A percentile compares a stretch with the other conserved stretches of the same genome.
These are phyloP conservation scores for Aptenodytes patagonicus DNA, from an alignment of 2,113 vertebrate species.

Conservation along the genomic window DNA sequence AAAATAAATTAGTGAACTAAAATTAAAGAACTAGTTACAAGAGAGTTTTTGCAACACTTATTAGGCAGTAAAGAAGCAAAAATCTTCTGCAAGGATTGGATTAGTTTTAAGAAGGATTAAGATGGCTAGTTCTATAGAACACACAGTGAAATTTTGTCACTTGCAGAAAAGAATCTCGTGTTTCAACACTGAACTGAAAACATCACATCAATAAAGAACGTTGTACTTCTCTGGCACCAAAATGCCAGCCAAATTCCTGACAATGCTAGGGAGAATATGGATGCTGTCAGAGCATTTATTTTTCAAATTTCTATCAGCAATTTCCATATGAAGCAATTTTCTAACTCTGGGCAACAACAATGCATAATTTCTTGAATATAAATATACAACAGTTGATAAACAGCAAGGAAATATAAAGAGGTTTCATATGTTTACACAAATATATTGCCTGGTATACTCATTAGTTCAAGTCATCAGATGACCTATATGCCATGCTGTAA, in stretches of 20 bases:
- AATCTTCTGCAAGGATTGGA: not conserved
- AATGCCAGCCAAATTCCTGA: not conserved
- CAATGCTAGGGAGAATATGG: not conserved
- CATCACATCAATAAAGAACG: not conserved
- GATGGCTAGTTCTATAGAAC: not conserved
- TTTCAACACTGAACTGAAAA: not conserved
- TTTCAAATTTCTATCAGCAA: not conserved
- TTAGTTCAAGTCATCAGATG: not conserved
- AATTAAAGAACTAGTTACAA: not conserved
- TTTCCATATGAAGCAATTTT: conserved; percentile 23
- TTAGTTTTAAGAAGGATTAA: conserved; percentile 6
- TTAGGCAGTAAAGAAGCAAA: not conserved
- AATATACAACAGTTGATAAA: not conserved
- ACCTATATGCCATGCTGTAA: not conserved
- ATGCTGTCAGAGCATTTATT: not conserved
- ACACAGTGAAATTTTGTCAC: not conserved
- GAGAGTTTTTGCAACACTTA: not conserved
- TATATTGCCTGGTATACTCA: not conserved
- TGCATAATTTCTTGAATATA: not conserved
- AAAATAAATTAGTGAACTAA: not conserved
- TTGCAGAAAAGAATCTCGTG: not conserved
- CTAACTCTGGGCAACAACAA: not conserved
- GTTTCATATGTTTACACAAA: not conserved
- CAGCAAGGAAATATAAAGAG: not conserved
- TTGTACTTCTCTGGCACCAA: not conserved